A percentile compares a stretch with the other conserved stretches of the same genome.
These are phyloP conservation scores for Nasonia vitripennis DNA, from an alignment of 1,140 invertebrate species.

Conservation along the genomic window DNA sequence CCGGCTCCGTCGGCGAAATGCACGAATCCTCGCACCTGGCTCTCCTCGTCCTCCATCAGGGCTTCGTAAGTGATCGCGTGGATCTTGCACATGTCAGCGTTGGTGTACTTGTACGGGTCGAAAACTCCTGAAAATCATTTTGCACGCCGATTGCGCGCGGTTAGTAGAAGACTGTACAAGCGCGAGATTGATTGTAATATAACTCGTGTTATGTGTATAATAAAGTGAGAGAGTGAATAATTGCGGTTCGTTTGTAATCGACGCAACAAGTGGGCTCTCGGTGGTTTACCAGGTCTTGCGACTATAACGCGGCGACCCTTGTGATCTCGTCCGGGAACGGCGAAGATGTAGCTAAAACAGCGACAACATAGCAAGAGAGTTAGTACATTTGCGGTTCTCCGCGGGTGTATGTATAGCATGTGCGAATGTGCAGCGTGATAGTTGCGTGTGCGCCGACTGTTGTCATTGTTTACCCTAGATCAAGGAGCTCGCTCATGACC, in stretches of 20 bases:
- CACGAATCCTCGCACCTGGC: constrained; percentile 83
- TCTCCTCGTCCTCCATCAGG: constrained; percentile 88
- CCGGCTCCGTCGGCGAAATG: constrained; percentile 84
- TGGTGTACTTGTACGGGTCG: constrained; percentile 85
- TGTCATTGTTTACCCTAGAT: constrained; percentile 77
- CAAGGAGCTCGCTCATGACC: constrained; percentile 82
- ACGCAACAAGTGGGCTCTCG: constrained; percentile 20
- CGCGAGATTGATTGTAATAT: not conserved
- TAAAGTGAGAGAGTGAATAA: not conserved
- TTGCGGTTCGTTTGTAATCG: not conserved
- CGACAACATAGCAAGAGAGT: too few relatives aligned
- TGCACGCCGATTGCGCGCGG: not conserved
- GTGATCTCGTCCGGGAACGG: constrained; percentile 85
- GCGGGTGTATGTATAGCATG: too few relatives aligned
- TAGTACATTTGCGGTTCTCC: too few relatives aligned
- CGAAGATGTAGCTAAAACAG: constrained; percentile 81
- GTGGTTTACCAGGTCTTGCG: constrained; percentile 81
- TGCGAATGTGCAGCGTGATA: too few relatives aligned
- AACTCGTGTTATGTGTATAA: not conserved
- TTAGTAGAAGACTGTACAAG: not conserved
- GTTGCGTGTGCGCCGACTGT: too few relatives aligned
- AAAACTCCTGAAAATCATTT: constrained; percentile 79
- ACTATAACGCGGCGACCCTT: constrained; percentile 86
- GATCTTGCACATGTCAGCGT: constrained; percentile 86
- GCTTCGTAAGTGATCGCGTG: constrained; percentile 87